Evolutionary conservation across 2,888 invertebrate species (phyloP), one percentile per base, ranked within the genome.

Genomic region (Drosophila atroscutellata): DNA sequence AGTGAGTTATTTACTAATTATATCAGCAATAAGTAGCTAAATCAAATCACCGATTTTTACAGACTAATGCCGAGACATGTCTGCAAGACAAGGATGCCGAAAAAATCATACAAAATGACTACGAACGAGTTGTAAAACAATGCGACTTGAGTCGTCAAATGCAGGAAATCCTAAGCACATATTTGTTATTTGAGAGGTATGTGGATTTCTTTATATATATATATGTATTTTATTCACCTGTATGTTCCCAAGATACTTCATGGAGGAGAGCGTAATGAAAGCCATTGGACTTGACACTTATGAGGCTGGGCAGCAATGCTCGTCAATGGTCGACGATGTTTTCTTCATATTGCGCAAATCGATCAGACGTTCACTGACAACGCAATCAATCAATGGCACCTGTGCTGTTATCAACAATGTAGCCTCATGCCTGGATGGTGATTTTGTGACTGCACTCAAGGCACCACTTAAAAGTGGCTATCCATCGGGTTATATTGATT

Each of bases 261-360:
- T 99, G 95, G 97, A 97, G 81, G 98, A 99, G 93, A 99, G 98
- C 89, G 97, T 99, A 0, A 95, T 96, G 54, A 99, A 99, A 93
- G 99, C 99, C 2, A 94, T 98, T 58, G 95, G 95, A 66, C 94
- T 98, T 94, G 97, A 98, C 88, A 93, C 94, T 0, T 94, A 96
- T 32, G 96, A 97, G 81, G 93, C 94, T n/a, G 96, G 95, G 6
- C 95, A 95, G 68, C 95, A 96, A 79, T 96, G 96, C 1, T 98
- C 98, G 3, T 98, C 98, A 81, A 96, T 99, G 94, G 97, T 99
- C 0, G 99, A 99, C 92, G 99, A 99, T 93, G 97, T 99, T 0
- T 99, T 99, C 93, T 99, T 98, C 92, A 98, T 99, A 80, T 95
- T 99, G 3, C 96, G 98, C 88, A 99, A 99, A 94, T 98, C 98